These are phyloP conservation scores for Cyaniris semiargus DNA, from an alignment of 2,888 invertebrate species.

Conservation along the genomic window DNA sequence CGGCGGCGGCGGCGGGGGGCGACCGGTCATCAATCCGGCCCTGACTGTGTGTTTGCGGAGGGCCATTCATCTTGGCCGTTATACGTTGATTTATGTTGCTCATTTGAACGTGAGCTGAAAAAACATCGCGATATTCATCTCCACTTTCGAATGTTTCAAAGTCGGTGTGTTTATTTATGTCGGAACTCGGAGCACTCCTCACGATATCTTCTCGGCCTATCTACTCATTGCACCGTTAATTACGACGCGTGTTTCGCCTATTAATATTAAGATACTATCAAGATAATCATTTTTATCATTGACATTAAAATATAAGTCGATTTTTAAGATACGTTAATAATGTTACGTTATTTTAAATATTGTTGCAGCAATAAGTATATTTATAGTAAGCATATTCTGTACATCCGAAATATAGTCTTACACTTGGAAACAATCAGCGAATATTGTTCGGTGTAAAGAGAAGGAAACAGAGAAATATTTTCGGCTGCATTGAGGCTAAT, in stretches of 20 bases:
- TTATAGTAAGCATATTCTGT: too few relatives aligned
- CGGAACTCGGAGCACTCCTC: not conserved
- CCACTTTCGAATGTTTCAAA: slow-evolving; percentile 1
- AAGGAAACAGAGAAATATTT: not conserved
- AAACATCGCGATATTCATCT: slow-evolving; percentile 20
- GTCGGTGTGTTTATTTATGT: not conserved
- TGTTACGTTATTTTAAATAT: not conserved
- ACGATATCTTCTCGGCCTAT: not conserved
- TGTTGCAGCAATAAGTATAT: not conserved
- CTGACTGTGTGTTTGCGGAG: slow-evolving; percentile 20
- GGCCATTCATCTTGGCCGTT: slow-evolving; percentile 19
- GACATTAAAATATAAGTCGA: not conserved
- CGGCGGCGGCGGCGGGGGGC: not conserved
- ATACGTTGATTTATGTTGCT: slow-evolving; percentile 22
- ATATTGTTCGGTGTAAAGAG: not conserved
- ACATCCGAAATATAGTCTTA: not conserved
- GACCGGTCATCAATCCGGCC: slow-evolving; percentile 10
- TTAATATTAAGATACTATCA: not conserved
- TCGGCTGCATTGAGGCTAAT: not conserved
- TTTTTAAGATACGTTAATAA: not conserved
- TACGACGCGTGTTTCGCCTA: not conserved
- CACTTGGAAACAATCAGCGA: not conserved
- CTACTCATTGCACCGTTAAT: not conserved
- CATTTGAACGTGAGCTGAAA: slow-evolving; percentile 24
- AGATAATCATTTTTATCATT: not conserved